Percentiles rank a stretch among this genome's conserved stretches.
Evolutionary conservation across 2,113 vertebrate genomes (phyloP).

Genomic region (Aegypius monachus): DNA sequence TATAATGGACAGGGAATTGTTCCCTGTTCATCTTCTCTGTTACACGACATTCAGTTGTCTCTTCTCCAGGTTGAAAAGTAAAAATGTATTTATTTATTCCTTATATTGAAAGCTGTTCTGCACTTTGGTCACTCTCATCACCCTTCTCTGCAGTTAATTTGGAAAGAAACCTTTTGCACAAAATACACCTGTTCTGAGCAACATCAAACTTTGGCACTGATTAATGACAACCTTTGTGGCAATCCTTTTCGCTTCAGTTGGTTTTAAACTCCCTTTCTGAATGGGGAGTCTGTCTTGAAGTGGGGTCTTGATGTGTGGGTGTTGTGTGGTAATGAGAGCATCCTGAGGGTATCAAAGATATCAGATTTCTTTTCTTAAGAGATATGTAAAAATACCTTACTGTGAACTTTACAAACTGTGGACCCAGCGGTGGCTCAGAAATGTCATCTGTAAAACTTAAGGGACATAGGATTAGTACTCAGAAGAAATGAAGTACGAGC

Average conservation of each 20-base stretch:
- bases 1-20: not conserved
- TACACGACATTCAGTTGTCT: not conserved
- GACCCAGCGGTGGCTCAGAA: not conserved
- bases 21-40: not conserved
- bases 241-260: not conserved
- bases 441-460: not conserved
- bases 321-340: not conserved
- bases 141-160: not conserved
- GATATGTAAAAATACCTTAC: not conserved
- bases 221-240: not conserved
- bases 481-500: not conserved
- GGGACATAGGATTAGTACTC: not conserved
- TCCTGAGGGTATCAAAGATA: not conserved
- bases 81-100: not conserved
- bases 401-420: not conserved
- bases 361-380: not conserved
- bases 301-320: not conserved
- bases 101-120: not conserved
- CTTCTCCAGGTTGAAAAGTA: not conserved
- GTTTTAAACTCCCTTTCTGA: not conserved
- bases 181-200: not conserved
- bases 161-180: not conserved
- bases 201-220: not conserved
- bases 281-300: not conserved
- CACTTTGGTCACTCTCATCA: not conserved